Evolutionary conservation across 2,797 vertebrate genomes (phyloP), one percentile per base, ranked within the genome.

Genomic region (Hippocampus kuda): DNA sequence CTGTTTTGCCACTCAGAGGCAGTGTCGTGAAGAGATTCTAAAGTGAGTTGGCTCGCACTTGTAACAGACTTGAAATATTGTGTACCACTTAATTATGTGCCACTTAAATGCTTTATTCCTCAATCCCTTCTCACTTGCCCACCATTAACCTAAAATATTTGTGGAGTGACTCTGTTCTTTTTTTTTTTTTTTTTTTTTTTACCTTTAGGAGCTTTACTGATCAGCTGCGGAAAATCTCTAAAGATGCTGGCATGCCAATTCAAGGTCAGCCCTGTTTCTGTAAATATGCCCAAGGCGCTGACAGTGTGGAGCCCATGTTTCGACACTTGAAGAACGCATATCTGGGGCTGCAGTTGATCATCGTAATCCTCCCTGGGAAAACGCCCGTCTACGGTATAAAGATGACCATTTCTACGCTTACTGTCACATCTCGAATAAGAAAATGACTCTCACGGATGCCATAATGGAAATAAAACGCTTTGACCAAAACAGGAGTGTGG

Each of bases 241-340:
- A 98, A 86, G 97, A 98, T 0, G 96, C 96, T 0, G 96, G 96
- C 77, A 99, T 99, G 97, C 96, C 97, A 0, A 98, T 99, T 78
- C 96, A 98, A 76, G 97, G 97, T 57, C 97, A 99, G 85, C 97
- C 96, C 9, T 98, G 97, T 72, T 99, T 99, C 89, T 99, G 97
- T 87, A 99, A 99, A 79, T 98, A 98, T 0, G 97, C 97, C 27
- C 96, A 99, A 87, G 97, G 97, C 18, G 97, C 97, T 0, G 97
- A 99, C 90, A 99, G 95, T 0, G 97, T 99, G 89, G 97, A 99
- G 89, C 96, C 96, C 79, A 99, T 99, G 96, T 99, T 98, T 86
- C 93, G 96, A 83, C 96, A 98, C 81, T 87, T 99, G 79, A 98
- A 99, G 87, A 93, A 98, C 89, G 96, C 95, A 16, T 99, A 98